phyloP scores from a whole-genome alignment of 1,140 invertebrate species.

The Bombus picipes region DNA sequence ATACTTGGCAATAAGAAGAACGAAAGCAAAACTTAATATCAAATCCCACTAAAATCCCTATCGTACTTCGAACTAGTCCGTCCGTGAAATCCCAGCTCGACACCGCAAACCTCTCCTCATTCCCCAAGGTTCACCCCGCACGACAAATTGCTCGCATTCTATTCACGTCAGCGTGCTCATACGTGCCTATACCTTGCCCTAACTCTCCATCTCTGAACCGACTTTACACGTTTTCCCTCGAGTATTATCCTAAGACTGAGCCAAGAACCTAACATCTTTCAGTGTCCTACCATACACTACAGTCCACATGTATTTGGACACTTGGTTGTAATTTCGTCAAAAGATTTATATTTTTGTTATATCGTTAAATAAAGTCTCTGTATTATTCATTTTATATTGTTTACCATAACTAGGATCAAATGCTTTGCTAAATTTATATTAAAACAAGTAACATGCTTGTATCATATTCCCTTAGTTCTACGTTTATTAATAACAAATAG shows the following conservation, averaged over 20 bases:
- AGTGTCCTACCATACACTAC: background rate
- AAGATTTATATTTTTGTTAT: background rate
- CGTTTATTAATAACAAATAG: no score
- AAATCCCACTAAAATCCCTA: background rate
- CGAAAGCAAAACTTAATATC: background rate
- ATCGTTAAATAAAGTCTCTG: no score
- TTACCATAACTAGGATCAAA: no score
- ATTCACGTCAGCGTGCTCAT: background rate
- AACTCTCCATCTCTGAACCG: background rate
- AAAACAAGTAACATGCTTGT: no score
- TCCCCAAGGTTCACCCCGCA: background rate
- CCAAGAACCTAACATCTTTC: background rate
- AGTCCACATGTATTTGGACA: background rate
- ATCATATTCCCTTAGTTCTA: no score
- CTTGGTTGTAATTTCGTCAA: background rate
- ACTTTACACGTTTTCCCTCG: slow-evolving; percentile 14
- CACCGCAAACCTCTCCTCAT: background rate
- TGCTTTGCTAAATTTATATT: no score
- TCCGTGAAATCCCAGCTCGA: background rate
- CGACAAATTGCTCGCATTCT: slow-evolving; percentile 27
- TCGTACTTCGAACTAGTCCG: background rate
- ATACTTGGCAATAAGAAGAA: background rate
- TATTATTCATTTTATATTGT: no score
- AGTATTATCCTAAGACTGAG: background rate
- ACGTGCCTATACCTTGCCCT: slow-evolving; percentile 8